These are phyloP conservation scores for Odontamblyopus lacepedii DNA, from an alignment of 2,797 vertebrate species.

Conservation along the genomic window DNA sequence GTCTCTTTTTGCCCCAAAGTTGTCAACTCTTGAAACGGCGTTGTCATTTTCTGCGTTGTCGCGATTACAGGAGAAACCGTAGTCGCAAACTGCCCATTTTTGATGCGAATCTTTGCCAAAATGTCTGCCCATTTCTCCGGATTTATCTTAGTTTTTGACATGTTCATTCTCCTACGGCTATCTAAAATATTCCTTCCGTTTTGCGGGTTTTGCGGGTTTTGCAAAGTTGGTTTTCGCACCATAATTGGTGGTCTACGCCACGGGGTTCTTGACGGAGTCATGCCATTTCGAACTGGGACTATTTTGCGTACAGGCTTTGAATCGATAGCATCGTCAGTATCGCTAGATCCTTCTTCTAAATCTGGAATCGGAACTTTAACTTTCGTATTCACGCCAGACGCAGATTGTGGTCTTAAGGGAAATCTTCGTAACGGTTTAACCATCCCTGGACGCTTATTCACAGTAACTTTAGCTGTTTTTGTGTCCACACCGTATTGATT, in stretches of 20 bases:
- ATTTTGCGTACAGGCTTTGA: slow-evolving; percentile 48
- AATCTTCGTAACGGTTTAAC: slow-evolving; percentile 67
- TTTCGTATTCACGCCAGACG: slow-evolving; percentile 71
- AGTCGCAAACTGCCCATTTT: slow-evolving; percentile 64
- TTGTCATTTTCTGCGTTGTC: slow-evolving; percentile 4
- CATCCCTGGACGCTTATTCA: slow-evolving; percentile 69
- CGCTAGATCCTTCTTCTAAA: slow-evolving; percentile 81
- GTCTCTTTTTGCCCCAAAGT: not conserved
- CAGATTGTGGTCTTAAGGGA: slow-evolving; percentile 68
- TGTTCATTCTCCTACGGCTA: slow-evolving; percentile 77
- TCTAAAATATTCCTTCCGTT: slow-evolving; percentile 78
- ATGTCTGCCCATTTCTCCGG: slow-evolving; percentile 92
- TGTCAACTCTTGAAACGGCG: slow-evolving; percentile 12
- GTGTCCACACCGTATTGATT: slow-evolving; percentile 85
- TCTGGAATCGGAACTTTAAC: slow-evolving; percentile 66
- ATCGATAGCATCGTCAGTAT: slow-evolving; percentile 33
- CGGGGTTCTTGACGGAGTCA: slow-evolving; percentile 54
- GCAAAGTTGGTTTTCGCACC: slow-evolving; percentile 53
- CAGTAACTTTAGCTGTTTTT: slow-evolving; percentile 70
- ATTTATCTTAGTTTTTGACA: slow-evolving; percentile 87
- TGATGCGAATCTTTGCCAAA: slow-evolving; percentile 87
- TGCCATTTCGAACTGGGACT: slow-evolving; percentile 40
- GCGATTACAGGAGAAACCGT: slow-evolving; percentile 33
- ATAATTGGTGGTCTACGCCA: slow-evolving; percentile 51
- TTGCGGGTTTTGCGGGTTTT: slow-evolving; percentile 41